Percentiles rank a stretch among this genome's conserved stretches.
phyloP scores from a whole-genome alignment of 1,140 invertebrate species.

The Coboldia fuscipes region DNA sequence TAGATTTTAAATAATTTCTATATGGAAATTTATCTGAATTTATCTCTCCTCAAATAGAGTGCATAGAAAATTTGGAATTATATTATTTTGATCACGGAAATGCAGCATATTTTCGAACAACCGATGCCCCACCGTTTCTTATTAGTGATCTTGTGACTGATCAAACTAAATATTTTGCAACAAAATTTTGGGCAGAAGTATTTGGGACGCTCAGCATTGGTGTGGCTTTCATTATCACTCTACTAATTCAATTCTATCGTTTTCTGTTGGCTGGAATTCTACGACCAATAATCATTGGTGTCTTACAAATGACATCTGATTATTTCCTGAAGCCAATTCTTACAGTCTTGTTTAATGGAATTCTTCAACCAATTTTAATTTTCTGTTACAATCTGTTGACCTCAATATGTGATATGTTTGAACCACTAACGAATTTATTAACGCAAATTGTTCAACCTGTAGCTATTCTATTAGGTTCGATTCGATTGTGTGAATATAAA shows the following conservation, averaged over 20 bases:
- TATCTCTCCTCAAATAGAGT: no score
- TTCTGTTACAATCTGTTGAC: constrained; percentile 33
- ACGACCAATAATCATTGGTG: constrained; percentile 31
- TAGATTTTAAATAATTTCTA: no score
- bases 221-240: constrained; percentile 33
- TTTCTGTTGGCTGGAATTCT: constrained; percentile 32
- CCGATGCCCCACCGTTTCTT: constrained; percentile 32
- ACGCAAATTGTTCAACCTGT: constrained; percentile 13
- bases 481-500: no score
- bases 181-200: constrained; percentile 40
- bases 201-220: constrained; percentile 36
- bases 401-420: constrained; percentile 34
- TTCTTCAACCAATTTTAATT: constrained; percentile 37
- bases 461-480: constrained; percentile 9
- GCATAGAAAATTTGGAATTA: constrained; percentile 25
- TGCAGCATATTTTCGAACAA: constrained; percentile 34
- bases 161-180: constrained; percentile 30
- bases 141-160: constrained; percentile 29
- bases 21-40: no score
- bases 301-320: constrained; percentile 37
- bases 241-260: constrained; percentile 29
- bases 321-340: constrained; percentile 40
- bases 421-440: constrained; percentile 27
- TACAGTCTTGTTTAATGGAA: constrained; percentile 35
- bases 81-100: constrained; percentile 46